These are phyloP conservation scores for Anadara kagoshimensis DNA, from an alignment of 1,140 invertebrate genomes.

Conservation along the genomic window DNA sequence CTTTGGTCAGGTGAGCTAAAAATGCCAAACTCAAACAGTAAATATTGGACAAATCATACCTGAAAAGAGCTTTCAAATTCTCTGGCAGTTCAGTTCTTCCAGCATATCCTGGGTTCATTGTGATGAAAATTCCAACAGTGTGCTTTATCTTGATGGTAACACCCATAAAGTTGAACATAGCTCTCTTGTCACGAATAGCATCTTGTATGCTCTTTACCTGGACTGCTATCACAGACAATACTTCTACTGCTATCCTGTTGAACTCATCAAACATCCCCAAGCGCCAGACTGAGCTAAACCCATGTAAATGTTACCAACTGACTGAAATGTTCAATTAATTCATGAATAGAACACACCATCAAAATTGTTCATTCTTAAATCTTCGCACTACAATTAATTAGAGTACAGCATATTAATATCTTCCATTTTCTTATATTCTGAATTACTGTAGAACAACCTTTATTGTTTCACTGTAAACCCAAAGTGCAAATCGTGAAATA, in stretches of 20 bases:
- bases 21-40: no score
- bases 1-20: no score
- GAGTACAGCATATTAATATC: no score
- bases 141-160: conserved; percentile 88
- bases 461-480: no score
- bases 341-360: no score
- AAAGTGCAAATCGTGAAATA: no score
- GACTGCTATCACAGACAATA: conserved; percentile 97
- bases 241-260: conserved; percentile 97
- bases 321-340: conserved; percentile 75
- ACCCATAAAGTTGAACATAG: conserved; percentile 94
- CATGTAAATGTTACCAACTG: conserved; percentile 98
- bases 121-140: conserved; percentile 96
- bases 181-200: conserved; percentile 93
- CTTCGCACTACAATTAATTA: no score
- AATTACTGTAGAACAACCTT: no score
- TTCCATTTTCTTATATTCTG: no score
- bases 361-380: no score
- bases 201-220: conserved; percentile 96
- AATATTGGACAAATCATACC: no score
- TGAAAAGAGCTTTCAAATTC: conserved; percentile 91
- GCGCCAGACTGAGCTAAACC: conserved; percentile 96
- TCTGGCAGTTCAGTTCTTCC: conserved; percentile 93
- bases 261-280: conserved; percentile 99
- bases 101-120: conserved; percentile 98